phyloP scores from a whole-genome alignment of 2,113 vertebrate species.

The Leucosticte australis region DNA sequence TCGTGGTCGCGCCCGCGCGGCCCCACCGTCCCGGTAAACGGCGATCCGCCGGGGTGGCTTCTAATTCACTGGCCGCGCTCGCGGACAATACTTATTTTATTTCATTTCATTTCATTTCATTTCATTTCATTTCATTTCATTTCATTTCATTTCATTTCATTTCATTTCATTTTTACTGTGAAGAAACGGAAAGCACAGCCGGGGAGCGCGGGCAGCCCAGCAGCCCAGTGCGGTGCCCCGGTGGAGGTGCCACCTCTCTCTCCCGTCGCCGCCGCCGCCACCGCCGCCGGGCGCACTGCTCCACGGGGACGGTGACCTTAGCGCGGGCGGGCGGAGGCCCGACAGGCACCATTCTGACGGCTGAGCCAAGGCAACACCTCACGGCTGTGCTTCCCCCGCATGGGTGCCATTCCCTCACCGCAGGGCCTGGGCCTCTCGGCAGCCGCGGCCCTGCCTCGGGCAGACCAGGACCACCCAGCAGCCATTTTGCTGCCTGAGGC shows the following conservation, averaged over 20 bases:
- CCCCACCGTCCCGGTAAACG: neutral
- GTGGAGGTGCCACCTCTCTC: no score
- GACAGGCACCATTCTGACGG: neutral
- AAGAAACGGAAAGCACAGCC: neutral
- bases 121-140: neutral
- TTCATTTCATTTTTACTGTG: neutral
- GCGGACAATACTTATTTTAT: neutral
- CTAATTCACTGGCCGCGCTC: neutral
- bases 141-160: neutral
- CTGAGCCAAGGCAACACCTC: neutral
- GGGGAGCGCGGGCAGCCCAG: neutral
- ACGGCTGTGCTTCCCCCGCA: no score
- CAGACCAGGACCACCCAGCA: accelerated
- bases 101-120: neutral
- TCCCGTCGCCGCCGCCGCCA: neutral
- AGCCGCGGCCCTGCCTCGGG: neutral
- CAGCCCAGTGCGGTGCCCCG: accelerated
- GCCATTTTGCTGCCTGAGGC: neutral
- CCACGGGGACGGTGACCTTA: accelerated
- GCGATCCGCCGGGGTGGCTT: neutral
- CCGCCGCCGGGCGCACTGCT: neutral
- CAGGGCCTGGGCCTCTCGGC: no score
- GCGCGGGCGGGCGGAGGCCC: neutral
- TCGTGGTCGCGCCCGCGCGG: neutral
- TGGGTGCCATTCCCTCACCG: neutral